These are phyloP conservation scores for Nymphalis c-album DNA, from an alignment of 2,888 invertebrate species.

Conservation along the genomic window DNA sequence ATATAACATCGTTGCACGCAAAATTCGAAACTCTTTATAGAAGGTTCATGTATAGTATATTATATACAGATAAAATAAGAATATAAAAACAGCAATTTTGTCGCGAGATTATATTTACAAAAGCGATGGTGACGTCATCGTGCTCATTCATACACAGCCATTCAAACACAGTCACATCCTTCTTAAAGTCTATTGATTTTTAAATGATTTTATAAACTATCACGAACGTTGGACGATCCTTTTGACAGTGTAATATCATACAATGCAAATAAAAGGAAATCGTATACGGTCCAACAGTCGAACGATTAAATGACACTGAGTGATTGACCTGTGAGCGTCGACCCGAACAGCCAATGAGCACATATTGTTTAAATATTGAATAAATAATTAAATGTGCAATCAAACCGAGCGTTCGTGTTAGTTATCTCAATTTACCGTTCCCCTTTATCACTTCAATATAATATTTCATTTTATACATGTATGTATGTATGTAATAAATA, in stretches of 20 bases:
- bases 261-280: constrained; percentile 18
- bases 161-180: constrained; percentile 9
- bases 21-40: too few relatives aligned
- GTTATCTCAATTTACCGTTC: neutral
- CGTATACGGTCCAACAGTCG: constrained; percentile 6
- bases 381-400: constrained; percentile 2
- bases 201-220: constrained; percentile 18
- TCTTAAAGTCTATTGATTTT: constrained; percentile 23
- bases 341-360: neutral
- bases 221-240: constrained; percentile 12
- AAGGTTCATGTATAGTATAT: too few relatives aligned
- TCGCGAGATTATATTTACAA: neutral
- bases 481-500: too few relatives aligned
- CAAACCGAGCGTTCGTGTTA: neutral
- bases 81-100: too few relatives aligned
- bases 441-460: too few relatives aligned
- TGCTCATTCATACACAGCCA: neutral
- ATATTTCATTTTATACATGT: too few relatives aligned
- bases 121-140: neutral
- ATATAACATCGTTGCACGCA: too few relatives aligned
- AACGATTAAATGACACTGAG: constrained; percentile 18
- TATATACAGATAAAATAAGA: too few relatives aligned
- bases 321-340: constrained; percentile 17
- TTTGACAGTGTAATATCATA: constrained; percentile 15
- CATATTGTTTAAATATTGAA: neutral